These are phyloP conservation scores for Hyposoter dolosus DNA, from an alignment of 2,888 invertebrate genomes.

Conservation along the genomic window DNA sequence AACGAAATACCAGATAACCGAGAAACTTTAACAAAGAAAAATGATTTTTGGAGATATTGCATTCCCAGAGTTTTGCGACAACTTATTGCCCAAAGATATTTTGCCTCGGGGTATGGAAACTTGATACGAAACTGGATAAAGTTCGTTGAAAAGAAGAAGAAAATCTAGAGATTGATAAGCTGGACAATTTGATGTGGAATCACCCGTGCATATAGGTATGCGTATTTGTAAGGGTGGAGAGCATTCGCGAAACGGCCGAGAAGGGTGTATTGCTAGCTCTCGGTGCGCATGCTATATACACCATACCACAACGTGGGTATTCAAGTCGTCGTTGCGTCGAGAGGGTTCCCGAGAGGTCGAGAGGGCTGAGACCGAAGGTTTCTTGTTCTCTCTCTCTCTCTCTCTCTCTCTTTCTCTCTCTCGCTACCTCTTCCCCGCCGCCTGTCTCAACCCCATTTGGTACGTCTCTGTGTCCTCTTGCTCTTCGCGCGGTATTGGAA, in stretches of 20 bases:
- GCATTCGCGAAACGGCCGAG: slow-evolving; percentile 50
- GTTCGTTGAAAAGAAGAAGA: background rate
- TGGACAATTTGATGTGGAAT: slow-evolving; percentile 13
- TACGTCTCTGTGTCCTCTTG: slow-evolving; percentile 23
- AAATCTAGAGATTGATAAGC: slow-evolving; percentile 20
- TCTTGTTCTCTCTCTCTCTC: slow-evolving; percentile 36
- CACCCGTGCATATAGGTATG: slow-evolving; percentile 32
- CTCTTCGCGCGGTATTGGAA: slow-evolving; percentile 59
- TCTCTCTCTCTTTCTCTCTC: background rate
- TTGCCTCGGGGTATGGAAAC: background rate
- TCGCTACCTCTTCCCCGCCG: slow-evolving; percentile 2
- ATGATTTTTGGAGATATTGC: background rate
- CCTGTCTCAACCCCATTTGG: slow-evolving; percentile 18
- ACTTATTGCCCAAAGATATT: background rate
- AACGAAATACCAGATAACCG: background rate
- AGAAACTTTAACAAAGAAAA: background rate
- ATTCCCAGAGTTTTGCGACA: background rate
- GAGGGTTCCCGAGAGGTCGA: slow-evolving; percentile 64
- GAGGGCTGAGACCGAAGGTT: slow-evolving; percentile 58
- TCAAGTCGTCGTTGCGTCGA: slow-evolving; percentile 65
- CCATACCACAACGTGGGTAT: slow-evolving; percentile 57
- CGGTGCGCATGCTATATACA: slow-evolving; percentile 43
- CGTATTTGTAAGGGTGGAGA: slow-evolving; percentile 46
- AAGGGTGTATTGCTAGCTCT: slow-evolving; percentile 48
- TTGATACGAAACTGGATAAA: background rate